Conservation (phyloP, 1,140 invertebrate species). For the Pomacea maculata region DNA sequence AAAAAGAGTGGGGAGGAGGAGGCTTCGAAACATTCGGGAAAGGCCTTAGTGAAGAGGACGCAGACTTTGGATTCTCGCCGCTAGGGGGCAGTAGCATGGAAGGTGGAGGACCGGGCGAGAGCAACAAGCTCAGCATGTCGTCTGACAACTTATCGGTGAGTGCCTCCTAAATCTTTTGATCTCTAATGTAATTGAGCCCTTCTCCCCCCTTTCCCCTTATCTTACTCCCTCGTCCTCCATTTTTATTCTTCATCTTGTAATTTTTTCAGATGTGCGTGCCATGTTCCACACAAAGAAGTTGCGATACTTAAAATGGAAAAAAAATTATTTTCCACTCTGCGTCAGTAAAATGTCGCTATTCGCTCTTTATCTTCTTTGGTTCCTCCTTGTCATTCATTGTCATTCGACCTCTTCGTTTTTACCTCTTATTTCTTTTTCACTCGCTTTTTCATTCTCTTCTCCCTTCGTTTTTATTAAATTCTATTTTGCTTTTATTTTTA, state of each 20-base stretch:
- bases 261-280: not conserved
- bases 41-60: conserved; percentile 19
- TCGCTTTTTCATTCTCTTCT: not conserved
- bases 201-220: not conserved
- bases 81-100: conserved; percentile 13
- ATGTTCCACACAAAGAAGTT: not conserved
- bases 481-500: not conserved
- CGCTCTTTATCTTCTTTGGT: not conserved
- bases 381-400: not conserved
- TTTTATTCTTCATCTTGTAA: not conserved
- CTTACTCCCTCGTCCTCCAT: not conserved
- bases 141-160: conserved; percentile 16
- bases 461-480: not conserved
- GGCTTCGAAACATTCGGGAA: conserved; percentile 22
- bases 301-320: too few relatives aligned
- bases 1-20: conserved; percentile 9
- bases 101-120: not conserved
- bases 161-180: not conserved
- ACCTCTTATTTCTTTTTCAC: too few relatives aligned
- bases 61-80: conserved; percentile 29
- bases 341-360: not conserved
- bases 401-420: not conserved
- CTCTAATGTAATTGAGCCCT: not conserved
- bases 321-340: not conserved
- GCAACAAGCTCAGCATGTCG: not conserved